Evolutionary conservation across 2,113 vertebrate genomes (phyloP).

Genomic region (Numida meleagris): DNA sequence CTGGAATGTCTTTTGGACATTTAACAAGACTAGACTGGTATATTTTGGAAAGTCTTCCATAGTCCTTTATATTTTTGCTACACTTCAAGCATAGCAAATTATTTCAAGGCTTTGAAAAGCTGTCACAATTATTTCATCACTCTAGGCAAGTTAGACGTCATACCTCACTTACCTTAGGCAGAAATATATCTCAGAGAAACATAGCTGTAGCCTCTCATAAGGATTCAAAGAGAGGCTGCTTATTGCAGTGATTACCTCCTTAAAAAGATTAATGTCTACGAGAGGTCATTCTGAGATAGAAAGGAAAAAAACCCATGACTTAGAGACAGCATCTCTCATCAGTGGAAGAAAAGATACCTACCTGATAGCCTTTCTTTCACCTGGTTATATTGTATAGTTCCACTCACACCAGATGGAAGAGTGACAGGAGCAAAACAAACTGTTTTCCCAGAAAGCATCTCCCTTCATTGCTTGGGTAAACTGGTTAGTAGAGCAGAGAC

Average conservation of each 20-base stretch:
- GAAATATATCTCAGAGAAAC: background rate
- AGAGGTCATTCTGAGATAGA: background rate
- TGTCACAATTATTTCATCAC: background rate
- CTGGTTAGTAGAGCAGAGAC: slow-evolving; percentile 16
- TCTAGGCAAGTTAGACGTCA: background rate
- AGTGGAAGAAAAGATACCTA: slow-evolving; percentile 39
- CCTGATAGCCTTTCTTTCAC: slow-evolving; percentile 54
- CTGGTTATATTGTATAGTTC: slow-evolving; percentile 12
- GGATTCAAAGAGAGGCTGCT: background rate
- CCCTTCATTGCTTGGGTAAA: slow-evolving; percentile 21
- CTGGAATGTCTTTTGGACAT: background rate
- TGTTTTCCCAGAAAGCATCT: slow-evolving; percentile 53
- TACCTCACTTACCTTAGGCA: background rate
- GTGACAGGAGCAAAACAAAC: slow-evolving; percentile 12
- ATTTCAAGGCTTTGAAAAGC: background rate
- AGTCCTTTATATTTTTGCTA: background rate
- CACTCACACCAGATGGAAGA: slow-evolving; percentile 1
- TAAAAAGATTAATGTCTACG: slow-evolving; percentile 27
- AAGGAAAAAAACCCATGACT: background rate
- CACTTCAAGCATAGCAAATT: background rate
- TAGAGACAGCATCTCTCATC: background rate
- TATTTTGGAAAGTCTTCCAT: background rate
- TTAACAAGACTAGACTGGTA: background rate
- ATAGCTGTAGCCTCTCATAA: background rate
- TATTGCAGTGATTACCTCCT: slow-evolving; percentile 3